Conservation (phyloP, 2,113 vertebrate species). For the Prochilodus magdalenae region DNA sequence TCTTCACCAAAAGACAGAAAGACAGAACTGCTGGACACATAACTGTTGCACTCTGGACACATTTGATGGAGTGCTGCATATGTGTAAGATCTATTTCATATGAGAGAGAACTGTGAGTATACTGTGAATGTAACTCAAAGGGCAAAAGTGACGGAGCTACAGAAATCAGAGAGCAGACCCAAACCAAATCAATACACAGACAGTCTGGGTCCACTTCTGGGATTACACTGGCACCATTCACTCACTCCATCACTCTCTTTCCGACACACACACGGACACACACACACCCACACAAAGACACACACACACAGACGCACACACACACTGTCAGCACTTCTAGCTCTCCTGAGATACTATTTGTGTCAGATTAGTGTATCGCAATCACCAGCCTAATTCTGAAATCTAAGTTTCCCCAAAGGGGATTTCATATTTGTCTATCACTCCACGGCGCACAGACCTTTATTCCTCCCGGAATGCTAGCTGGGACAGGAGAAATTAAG, state of each 20-base stretch:
- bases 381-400: conserved; percentile 43
- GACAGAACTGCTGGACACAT: no score
- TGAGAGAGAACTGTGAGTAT: background rate
- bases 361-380: conserved; percentile 42
- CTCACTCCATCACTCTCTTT: background rate
- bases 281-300: no score
- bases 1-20: no score
- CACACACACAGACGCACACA: no score
- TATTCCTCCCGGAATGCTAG: conserved; percentile 12
- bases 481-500: conserved; percentile 2
- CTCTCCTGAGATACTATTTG: conserved; percentile 33
- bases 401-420: conserved; percentile 40
- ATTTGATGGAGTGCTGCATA: no score
- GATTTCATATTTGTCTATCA: background rate
- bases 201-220: conserved; percentile 13
- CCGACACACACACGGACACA: background rate
- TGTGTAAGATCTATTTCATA: background rate
- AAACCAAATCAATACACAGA: conserved; percentile 35
- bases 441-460: conserved; percentile 20
- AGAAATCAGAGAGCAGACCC: conserved; percentile 1
- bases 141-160: background rate
- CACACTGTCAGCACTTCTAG: conserved; percentile 27
- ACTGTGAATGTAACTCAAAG: background rate
- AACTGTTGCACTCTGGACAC: no score
- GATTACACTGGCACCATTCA: conserved; percentile 34